A percentile compares a stretch with the other conserved stretches of the same genome.
Conservation (phyloP, 2,797 vertebrate species). For the Enteromius viviparus region DNA sequence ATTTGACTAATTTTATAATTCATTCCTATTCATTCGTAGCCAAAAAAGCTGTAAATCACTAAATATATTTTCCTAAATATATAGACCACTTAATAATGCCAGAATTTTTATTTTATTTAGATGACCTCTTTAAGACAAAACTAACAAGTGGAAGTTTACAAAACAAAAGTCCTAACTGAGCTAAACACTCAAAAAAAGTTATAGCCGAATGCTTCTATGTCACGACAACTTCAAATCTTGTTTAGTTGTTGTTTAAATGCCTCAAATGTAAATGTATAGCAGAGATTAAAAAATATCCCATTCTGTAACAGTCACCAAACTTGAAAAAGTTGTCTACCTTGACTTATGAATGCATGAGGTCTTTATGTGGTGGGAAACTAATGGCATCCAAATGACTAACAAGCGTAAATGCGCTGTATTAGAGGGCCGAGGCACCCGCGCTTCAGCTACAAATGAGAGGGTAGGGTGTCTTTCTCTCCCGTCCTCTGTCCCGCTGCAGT, state of each 20-base stretch:
- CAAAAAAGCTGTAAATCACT: neutral
- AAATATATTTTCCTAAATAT: no score
- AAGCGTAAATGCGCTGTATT: constrained; percentile 4
- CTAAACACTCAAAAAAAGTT: neutral
- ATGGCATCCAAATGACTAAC: constrained; percentile 26
- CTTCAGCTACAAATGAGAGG: constrained; percentile 55
- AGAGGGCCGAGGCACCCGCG: constrained; percentile 19
- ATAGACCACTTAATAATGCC: neutral
- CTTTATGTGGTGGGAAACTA: constrained; percentile 25
- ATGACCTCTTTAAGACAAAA: neutral
- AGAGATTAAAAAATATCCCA: neutral
- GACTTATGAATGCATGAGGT: constrained; percentile 10
- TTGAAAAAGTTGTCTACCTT: neutral
- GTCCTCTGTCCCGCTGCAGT: constrained; percentile 33
- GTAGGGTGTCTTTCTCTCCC: constrained; percentile 33
- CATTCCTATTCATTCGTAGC: neutral
- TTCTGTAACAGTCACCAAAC: neutral
- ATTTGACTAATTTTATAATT: neutral
- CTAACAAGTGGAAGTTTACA: neutral
- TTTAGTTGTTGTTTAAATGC: neutral
- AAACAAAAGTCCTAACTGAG: neutral
- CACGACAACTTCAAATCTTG: constrained; percentile 2
- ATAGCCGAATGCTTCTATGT: neutral
- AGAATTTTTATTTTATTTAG: neutral
- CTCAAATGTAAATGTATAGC: neutral